These are phyloP conservation scores for Muscicapa adusta DNA, from an alignment of 2,113 vertebrate genomes.

Conservation along the genomic window DNA sequence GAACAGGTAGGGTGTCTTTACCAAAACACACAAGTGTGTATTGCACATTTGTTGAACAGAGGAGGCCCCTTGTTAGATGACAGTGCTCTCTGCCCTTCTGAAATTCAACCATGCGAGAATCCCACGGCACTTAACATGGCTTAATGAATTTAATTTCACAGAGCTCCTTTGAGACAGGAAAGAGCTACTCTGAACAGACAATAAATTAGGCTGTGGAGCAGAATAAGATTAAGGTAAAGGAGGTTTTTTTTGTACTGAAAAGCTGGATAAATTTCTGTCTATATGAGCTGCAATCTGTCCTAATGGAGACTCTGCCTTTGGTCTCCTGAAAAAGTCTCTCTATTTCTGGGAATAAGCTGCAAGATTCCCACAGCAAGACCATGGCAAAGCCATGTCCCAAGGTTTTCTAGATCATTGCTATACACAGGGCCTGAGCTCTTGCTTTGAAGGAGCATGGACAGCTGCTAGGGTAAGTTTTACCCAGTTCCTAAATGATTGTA, in stretches of 20 bases:
- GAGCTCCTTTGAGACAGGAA: conserved; percentile 10
- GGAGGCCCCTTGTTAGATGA: background rate
- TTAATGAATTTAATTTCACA: conserved; percentile 44
- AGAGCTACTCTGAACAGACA: background rate
- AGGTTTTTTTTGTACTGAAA: background rate
- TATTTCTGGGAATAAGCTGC: background rate
- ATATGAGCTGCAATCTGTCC: background rate
- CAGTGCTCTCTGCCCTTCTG: background rate
- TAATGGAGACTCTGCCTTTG: background rate
- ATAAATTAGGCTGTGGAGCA: background rate
- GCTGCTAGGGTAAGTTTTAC: background rate
- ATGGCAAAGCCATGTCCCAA: background rate
- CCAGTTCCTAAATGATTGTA: background rate
- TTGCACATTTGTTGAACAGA: background rate
- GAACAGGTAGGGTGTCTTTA: background rate
- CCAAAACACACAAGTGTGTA: background rate
- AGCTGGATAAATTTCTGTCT: background rate
- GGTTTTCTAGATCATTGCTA: background rate
- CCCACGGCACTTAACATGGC: background rate
- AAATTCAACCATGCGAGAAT: background rate
- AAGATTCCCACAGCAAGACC: background rate
- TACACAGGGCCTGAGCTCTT: background rate
- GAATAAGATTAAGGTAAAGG: background rate
- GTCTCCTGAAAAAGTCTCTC: background rate
- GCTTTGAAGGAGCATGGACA: background rate